Evolutionary conservation across 2,113 vertebrate genomes (phyloP).

Genomic region (Pavo muticus): DNA sequence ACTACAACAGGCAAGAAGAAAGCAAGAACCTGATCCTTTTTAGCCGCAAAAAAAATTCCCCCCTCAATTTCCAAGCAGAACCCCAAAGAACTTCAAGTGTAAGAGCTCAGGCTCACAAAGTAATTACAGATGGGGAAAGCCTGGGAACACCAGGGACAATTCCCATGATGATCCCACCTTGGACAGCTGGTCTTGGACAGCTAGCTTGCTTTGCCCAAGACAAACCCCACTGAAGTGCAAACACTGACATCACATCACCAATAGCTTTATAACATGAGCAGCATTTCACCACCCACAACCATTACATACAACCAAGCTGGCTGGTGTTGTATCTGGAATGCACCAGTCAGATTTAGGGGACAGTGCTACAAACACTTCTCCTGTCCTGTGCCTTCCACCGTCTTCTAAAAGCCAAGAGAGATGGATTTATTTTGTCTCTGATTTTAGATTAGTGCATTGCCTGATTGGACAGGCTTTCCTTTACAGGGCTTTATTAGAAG

Average conservation of each 20-base stretch:
- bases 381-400: neutral
- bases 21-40: neutral
- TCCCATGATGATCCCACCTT: neutral
- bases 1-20: neutral
- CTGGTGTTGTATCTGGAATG: neutral
- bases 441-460: neutral
- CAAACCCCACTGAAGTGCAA: rapidly evolving
- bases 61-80: neutral
- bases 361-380: neutral
- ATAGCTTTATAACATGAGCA: neutral
- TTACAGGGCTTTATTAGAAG: neutral
- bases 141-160: neutral
- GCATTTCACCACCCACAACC: neutral
- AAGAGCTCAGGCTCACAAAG: neutral
- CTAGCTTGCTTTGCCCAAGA: neutral
- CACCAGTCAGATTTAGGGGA: neutral
- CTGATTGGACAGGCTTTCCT: neutral
- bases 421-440: neutral
- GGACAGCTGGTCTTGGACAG: neutral
- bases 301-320: rapidly evolving
- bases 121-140: neutral
- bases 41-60: neutral
- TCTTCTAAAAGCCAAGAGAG: neutral
- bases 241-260: rapidly evolving
- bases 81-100: neutral